phyloP scores from a whole-genome alignment of 2,113 vertebrate genomes.

The Corythornis madagascariensis region DNA sequence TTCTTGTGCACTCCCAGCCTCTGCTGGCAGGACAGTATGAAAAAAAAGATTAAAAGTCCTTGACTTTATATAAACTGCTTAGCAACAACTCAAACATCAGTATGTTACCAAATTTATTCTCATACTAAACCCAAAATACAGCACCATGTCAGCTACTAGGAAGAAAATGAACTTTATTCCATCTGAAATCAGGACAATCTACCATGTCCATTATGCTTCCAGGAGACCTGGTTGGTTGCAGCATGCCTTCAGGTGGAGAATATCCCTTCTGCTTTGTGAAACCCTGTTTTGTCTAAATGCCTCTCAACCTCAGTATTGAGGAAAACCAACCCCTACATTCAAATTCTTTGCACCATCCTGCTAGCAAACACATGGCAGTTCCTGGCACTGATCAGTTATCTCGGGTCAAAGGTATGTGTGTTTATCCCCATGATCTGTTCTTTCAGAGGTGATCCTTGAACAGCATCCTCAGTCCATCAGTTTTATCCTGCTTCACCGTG shows the following conservation, averaged over 20 bases:
- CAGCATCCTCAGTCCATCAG: neutral
- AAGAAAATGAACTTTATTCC: neutral
- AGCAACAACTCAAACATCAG: no score
- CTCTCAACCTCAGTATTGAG: neutral
- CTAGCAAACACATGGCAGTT: neutral
- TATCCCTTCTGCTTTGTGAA: neutral
- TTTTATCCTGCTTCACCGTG: neutral
- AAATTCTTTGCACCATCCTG: neutral
- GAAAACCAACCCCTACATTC: neutral
- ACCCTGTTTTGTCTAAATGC: neutral
- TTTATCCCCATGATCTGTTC: neutral
- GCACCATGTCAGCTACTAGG: neutral
- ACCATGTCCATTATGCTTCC: neutral
- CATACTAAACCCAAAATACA: neutral
- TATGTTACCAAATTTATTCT: neutral
- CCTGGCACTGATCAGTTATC: neutral
- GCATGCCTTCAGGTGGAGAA: neutral
- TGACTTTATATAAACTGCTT: neutral
- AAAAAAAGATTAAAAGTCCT: neutral
- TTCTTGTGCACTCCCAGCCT: neutral
- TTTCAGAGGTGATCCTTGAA: neutral
- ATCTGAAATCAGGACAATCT: neutral
- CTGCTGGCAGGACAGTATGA: neutral
- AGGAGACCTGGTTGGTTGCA: neutral
- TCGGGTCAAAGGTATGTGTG: fast-evolving